Conservation (phyloP, 2,888 invertebrate species). For the Amphipyra berbera region DNA sequence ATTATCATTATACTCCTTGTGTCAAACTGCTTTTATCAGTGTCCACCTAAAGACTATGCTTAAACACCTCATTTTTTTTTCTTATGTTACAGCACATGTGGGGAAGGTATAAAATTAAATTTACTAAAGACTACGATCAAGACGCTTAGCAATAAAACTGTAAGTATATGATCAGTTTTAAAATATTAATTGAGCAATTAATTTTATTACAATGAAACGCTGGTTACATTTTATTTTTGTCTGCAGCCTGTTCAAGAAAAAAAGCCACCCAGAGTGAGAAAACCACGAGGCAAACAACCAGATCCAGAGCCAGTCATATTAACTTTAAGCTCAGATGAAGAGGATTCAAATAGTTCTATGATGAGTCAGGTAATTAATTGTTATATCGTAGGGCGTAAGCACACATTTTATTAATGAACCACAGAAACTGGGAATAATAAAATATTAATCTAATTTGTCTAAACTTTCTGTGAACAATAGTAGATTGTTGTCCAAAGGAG, state of each 20-base stretch:
- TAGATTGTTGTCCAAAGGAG: no score
- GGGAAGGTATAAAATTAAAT: slow-evolving; percentile 86
- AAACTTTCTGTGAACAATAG: no score
- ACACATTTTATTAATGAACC: neutral
- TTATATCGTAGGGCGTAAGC: neutral
- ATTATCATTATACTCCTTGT: no score
- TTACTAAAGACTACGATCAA: slow-evolving; percentile 80
- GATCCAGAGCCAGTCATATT: slow-evolving; percentile 92
- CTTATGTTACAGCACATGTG: slow-evolving; percentile 69
- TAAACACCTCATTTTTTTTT: neutral
- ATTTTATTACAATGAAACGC: neutral
- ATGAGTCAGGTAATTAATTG: slow-evolving; percentile 75
- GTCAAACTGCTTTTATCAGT: no score
- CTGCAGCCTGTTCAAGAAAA: slow-evolving; percentile 78
- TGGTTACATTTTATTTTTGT: slow-evolving; percentile 11
- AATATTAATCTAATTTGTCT: no score
- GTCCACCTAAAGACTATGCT: no score
- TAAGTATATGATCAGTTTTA: slow-evolving; percentile 66
- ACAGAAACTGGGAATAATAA: no score
- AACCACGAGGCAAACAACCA: slow-evolving; percentile 86
- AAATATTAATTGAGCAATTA: neutral
- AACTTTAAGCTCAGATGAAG: slow-evolving; percentile 93
- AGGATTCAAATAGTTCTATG: slow-evolving; percentile 89
- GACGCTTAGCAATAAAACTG: slow-evolving; percentile 70
- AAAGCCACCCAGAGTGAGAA: slow-evolving; percentile 84